Evolutionary conservation across 2,113 vertebrate genomes (phyloP), one percentile per base, ranked within the genome.

Genomic region (Nesogale talazaci): DNA sequence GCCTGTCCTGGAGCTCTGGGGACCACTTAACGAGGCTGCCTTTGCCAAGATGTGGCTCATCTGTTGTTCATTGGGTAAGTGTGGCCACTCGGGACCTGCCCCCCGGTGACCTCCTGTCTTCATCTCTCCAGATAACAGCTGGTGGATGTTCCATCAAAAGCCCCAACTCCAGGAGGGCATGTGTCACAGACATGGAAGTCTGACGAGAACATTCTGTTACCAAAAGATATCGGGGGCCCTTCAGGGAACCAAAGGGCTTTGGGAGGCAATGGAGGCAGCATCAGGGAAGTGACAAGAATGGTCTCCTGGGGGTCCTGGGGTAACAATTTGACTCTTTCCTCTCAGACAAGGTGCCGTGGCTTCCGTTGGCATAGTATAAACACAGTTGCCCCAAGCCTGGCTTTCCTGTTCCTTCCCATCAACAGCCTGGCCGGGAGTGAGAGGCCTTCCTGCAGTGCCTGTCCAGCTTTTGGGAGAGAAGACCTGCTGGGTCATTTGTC

Each of bases 131-230:
- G 61, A 92, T 4, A 79, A 59, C 81, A 91, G 77, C 85, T 92
- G 63, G 69, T 61, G 90, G 57, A 72, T 34, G 81, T 93, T 88
- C 83, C 81, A 46, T 52, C 82, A 7, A 79, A 76, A 63, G 36
- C 72, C 23, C 12, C 42, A 81, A 86, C 92, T 87, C 78, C 7
- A 74, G 65, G 61, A 81, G 61, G 15, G 69, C 82, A 69, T 75
- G 3, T 79, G 92, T 93, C 90, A 85, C 85, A 78, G 93, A 87
- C 83, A 89, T 63, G 23, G 67, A 91, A 87, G 74, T n/a, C 77
- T n/a, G 77, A 29, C 40, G 34, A 90, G 91, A 92, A 95, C 89
- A 79, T 96, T 83, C 83, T 88, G 88, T 95, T 93, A 92, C 63
- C 5, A 63, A 81, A 78, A 79, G 83, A 93, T 74, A 52, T 2